Evolutionary conservation across 1,140 invertebrate genomes (phyloP).

Genomic region (Microplitis mediator): DNA sequence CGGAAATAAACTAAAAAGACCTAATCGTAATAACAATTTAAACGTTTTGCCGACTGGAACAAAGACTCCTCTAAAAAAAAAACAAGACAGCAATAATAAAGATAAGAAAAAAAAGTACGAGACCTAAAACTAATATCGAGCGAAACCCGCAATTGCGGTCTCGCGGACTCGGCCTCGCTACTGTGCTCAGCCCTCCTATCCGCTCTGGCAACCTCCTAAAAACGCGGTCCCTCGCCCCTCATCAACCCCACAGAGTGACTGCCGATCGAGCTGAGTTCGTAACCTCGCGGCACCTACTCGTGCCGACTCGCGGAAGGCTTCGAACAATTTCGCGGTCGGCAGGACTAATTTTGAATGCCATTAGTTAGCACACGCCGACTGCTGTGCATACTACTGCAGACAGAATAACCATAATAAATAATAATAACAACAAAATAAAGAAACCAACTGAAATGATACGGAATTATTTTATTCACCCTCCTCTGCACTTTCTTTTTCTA

Average conservation of each 20-base stretch:
- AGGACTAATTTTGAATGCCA: slow-evolving; percentile 35
- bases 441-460: background rate
- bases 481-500: slow-evolving; percentile 3
- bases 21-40: slow-evolving; percentile 27
- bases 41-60: slow-evolving; percentile 18
- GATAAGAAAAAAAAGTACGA: slow-evolving; percentile 13
- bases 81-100: background rate
- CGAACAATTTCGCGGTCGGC: slow-evolving; percentile 27
- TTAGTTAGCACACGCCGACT: slow-evolving; percentile 33
- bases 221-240: background rate
- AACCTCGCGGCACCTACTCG: slow-evolving; percentile 20
- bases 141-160: slow-evolving; percentile 32
- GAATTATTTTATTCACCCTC: background rate
- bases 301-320: slow-evolving; percentile 11
- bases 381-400: background rate
- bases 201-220: background rate
- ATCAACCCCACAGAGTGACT: background rate
- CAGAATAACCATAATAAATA: background rate
- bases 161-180: slow-evolving; percentile 18
- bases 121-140: slow-evolving; percentile 59
- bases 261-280: slow-evolving; percentile 25
- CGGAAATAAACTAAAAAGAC: slow-evolving; percentile 11
- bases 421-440: background rate
- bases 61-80: background rate
- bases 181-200: slow-evolving; percentile 6